Conservation (phyloP, 2,113 vertebrate species). For the Phrynocephalus versicolor region DNA sequence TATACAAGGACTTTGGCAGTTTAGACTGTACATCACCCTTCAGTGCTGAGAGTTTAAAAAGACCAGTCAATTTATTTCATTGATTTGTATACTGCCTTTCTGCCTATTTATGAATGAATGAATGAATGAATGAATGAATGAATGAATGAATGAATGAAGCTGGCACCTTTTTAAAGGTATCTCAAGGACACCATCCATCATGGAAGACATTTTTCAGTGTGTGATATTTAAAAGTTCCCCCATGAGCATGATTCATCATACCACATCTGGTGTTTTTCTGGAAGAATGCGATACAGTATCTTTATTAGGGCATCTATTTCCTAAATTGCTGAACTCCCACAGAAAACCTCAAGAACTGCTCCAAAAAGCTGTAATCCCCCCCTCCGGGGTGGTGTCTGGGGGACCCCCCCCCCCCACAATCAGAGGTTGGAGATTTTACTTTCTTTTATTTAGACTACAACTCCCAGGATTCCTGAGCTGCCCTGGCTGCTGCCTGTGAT, state of each 20-base stretch:
- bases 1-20: background rate
- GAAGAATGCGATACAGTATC: background rate
- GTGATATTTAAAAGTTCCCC: too few relatives aligned
- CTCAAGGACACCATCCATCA: background rate
- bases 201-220: too few relatives aligned
- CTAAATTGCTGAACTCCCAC: too few relatives aligned
- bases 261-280: background rate
- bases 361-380: too few relatives aligned
- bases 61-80: too few relatives aligned
- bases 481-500: constrained; percentile 29
- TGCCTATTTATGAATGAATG: background rate
- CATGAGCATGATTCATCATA: too few relatives aligned
- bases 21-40: background rate
- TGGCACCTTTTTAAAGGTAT: background rate
- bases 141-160: background rate
- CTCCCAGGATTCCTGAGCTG: background rate
- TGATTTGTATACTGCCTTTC: too few relatives aligned
- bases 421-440: too few relatives aligned
- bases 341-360: too few relatives aligned
- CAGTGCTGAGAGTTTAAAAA: background rate
- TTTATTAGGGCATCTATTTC: too few relatives aligned
- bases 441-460: too few relatives aligned
- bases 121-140: background rate
- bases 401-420: background rate
- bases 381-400: too few relatives aligned